A percentile compares a stretch with the other conserved stretches of the same genome.
phyloP scores from a whole-genome alignment of 2,888 invertebrate genomes.

The Drosophila quasianomalipes region DNA sequence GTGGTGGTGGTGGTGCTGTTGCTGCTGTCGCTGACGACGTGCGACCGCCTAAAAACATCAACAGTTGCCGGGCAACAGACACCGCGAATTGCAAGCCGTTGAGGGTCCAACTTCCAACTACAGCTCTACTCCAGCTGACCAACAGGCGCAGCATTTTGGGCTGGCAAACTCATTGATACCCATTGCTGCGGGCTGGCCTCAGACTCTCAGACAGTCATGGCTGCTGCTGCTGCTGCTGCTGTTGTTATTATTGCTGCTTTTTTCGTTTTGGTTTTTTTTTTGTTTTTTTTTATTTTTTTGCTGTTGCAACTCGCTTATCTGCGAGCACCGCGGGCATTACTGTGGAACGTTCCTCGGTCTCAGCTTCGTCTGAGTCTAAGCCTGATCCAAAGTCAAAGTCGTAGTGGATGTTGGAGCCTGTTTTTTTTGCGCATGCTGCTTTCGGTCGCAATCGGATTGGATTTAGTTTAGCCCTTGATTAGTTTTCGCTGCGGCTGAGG shows the following conservation, averaged over 20 bases:
- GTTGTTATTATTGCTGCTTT: slow-evolving; percentile 30
- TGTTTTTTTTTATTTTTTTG: slow-evolving; percentile 7
- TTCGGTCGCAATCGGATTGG: slow-evolving; percentile 80
- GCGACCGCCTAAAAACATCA: slow-evolving; percentile 83
- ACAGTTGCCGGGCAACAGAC: slow-evolving; percentile 77
- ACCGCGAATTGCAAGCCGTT: slow-evolving; percentile 48
- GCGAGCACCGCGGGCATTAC: slow-evolving; percentile 63
- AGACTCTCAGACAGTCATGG: slow-evolving; percentile 59
- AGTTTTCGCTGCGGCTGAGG: slow-evolving; percentile 80
- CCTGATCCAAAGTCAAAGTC: slow-evolving; percentile 24
- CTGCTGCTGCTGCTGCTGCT: slow-evolving; percentile 40
- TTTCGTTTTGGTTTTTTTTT: neutral
- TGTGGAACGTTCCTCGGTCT: slow-evolving; percentile 26
- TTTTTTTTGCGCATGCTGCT: slow-evolving; percentile 67
- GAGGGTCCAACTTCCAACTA: slow-evolving; percentile 33
- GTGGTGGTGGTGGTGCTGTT: slow-evolving; percentile 28
- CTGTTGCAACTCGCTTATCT: slow-evolving; percentile 59
- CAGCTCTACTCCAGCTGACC: slow-evolving; percentile 45
- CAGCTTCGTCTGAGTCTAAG: slow-evolving; percentile 20
- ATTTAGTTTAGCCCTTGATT: slow-evolving; percentile 85
- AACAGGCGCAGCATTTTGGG: slow-evolving; percentile 66
- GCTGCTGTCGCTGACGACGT: slow-evolving; percentile 75
- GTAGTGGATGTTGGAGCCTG: slow-evolving; percentile 28
- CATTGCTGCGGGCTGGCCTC: slow-evolving; percentile 62
- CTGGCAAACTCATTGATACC: slow-evolving; percentile 77